phyloP scores from a whole-genome alignment of 2,797 vertebrate genomes.

The Tokudaia tokunoshimensis region DNA sequence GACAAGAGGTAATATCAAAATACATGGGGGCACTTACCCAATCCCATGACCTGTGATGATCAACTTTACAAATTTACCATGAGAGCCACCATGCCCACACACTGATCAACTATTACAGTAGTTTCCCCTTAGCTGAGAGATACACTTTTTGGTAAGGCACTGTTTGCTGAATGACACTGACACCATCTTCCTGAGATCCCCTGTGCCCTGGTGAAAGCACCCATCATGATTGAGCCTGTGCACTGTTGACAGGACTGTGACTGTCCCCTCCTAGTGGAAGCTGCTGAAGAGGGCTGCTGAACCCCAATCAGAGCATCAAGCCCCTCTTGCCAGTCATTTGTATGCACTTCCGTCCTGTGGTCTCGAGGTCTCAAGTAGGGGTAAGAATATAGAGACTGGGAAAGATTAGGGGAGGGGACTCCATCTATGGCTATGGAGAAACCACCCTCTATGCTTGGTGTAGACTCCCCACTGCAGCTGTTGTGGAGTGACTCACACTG shows the following conservation, averaged over 20 bases:
- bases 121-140: background rate
- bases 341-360: background rate
- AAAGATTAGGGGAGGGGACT: background rate
- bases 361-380: background rate
- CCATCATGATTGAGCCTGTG: background rate
- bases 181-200: background rate
- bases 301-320: background rate
- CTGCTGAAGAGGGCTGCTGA: background rate
- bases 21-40: background rate
- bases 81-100: background rate
- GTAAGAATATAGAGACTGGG: no score
- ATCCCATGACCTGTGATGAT: background rate
- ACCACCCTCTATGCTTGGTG: no score
- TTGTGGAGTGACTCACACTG: background rate
- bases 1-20: background rate
- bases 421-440: background rate
- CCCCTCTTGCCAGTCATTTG: background rate
- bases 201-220: background rate
- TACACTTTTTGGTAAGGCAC: background rate
- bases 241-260: background rate
- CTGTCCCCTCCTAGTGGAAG: background rate
- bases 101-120: background rate
- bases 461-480: background rate
- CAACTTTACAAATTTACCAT: background rate
- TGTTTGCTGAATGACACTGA: background rate